Percentiles rank a stretch among this genome's conserved stretches.
These are phyloP conservation scores for Pyrocoelia pectoralis DNA, from an alignment of 2,888 invertebrate species.

Conservation along the genomic window DNA sequence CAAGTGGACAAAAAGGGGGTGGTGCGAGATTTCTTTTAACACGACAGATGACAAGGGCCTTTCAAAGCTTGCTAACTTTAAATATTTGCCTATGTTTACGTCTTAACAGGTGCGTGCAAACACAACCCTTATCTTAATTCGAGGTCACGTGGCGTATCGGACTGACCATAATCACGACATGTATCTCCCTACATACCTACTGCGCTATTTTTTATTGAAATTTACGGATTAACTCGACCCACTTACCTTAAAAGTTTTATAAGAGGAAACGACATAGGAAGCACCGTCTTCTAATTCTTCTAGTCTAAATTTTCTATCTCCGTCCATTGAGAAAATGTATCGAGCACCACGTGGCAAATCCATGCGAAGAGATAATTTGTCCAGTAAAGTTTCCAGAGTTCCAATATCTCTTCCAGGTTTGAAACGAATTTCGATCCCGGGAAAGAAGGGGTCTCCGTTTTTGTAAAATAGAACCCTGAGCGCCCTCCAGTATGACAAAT, in stretches of 20 bases:
- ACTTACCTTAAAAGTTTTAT: conserved; percentile 88
- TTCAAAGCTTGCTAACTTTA: neutral
- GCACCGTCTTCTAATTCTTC: conserved; percentile 92
- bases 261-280: conserved; percentile 91
- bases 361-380: conserved; percentile 86
- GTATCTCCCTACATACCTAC: conserved; percentile 22
- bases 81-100: conserved; percentile 25
- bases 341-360: conserved; percentile 89
- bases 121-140: conserved; percentile 30
- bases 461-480: conserved; percentile 88
- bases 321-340: conserved; percentile 92
- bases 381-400: conserved; percentile 84
- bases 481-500: conserved; percentile 88
- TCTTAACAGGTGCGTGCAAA: conserved; percentile 28
- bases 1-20: conserved; percentile 7
- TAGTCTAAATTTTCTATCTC: conserved; percentile 81
- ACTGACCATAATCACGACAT: conserved; percentile 38
- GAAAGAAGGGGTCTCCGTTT: conserved; percentile 93
- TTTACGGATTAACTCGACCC: conserved; percentile 17
- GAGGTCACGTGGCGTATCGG: conserved; percentile 34
- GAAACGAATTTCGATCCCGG: conserved; percentile 87
- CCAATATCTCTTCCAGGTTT: conserved; percentile 89
- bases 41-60: neutral
- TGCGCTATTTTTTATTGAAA: conserved; percentile 33
- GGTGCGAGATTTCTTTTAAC: neutral